Percentiles rank a stretch among this genome's conserved stretches.
Conservation (phyloP, 2,113 vertebrate genomes). For the Asarcornis scutulata region DNA sequence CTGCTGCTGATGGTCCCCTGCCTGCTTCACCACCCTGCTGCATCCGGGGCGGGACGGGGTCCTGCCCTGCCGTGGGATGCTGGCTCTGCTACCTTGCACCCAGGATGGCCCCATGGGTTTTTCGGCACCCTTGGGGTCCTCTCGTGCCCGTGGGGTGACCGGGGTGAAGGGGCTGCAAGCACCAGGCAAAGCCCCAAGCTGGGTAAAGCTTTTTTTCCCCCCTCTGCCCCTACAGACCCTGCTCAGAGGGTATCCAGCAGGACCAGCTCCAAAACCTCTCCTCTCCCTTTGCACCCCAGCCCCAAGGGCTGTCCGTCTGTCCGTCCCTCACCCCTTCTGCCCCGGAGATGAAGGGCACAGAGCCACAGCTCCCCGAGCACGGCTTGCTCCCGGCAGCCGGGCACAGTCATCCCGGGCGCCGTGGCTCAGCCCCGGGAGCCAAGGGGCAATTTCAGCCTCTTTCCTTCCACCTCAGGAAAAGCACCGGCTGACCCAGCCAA, state of each 20-base stretch:
- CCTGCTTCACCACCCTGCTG: background rate
- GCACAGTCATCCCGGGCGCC: background rate
- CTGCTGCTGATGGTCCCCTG: fast-evolving
- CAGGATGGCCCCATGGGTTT: background rate
- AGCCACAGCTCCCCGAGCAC: fast-evolving
- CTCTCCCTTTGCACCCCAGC: background rate
- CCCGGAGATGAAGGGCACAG: fast-evolving
- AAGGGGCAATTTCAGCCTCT: background rate
- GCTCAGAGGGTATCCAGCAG: background rate
- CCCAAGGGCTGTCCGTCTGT: background rate
- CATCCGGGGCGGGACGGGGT: background rate
- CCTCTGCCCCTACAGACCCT: background rate
- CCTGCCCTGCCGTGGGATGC: background rate
- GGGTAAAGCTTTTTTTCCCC: background rate
- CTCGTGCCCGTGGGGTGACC: fast-evolving
- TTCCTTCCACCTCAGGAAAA: constrained; percentile 26
- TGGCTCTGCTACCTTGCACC: fast-evolving
- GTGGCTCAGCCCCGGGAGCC: background rate
- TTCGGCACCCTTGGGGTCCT: background rate
- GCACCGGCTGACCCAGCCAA: background rate
- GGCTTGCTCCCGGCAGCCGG: fast-evolving
- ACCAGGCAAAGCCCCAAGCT: background rate
- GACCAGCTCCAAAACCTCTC: background rate
- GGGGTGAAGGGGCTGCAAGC: fast-evolving
- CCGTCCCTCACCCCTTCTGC: background rate